Conservation (phyloP, 2,797 vertebrate species). For the Limosa lapponica region DNA sequence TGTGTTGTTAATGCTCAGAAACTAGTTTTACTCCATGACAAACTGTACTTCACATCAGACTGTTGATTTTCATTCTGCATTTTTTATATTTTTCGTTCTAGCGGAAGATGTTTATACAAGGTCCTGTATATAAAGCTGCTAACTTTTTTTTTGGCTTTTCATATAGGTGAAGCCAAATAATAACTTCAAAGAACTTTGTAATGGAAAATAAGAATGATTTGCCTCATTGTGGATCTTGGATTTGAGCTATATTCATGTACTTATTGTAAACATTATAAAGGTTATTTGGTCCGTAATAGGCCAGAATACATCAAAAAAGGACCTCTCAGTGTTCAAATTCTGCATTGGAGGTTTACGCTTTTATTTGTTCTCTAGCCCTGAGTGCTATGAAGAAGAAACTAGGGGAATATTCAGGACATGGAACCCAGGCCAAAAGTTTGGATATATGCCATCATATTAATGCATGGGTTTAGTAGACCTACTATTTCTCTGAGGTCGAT, state of each 20-base stretch:
- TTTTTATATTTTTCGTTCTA: background rate
- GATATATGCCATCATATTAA: rapidly evolving
- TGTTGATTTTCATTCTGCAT: background rate
- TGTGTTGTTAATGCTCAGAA: background rate
- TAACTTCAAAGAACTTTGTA: background rate
- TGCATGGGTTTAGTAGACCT: background rate
- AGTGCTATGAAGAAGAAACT: background rate
- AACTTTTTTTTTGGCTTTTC: background rate
- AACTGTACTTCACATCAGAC: background rate
- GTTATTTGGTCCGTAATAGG: rapidly evolving
- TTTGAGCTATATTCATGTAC: background rate
- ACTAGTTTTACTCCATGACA: background rate
- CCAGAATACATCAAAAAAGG: background rate
- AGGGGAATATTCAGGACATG: background rate
- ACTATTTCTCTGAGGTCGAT: background rate
- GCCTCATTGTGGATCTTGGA: background rate
- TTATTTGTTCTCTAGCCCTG: background rate
- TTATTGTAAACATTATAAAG: background rate
- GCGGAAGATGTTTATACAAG: background rate
- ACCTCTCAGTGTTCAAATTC: background rate
- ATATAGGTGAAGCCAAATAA: background rate
- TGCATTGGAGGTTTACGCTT: background rate
- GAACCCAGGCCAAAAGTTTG: background rate
- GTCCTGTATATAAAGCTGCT: background rate
- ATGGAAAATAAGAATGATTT: background rate